Evolutionary conservation across 2,797 vertebrate species (phyloP).

Genomic region (Ctenopoma multispine): DNA sequence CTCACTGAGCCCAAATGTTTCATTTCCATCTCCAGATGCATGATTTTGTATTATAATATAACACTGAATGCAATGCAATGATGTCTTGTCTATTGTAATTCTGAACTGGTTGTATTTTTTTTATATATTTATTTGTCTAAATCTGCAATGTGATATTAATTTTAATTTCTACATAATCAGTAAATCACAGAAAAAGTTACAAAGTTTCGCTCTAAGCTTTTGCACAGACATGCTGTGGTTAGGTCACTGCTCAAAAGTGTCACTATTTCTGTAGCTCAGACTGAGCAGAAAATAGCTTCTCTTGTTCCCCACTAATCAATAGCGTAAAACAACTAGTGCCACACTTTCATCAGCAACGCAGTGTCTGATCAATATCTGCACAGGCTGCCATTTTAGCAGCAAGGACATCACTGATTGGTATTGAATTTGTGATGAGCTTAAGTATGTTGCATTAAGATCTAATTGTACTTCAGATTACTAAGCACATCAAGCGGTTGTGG

Average conservation of each 20-base stretch:
- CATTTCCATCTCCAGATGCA: too few species aligned
- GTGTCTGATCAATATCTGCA: conserved; percentile 80
- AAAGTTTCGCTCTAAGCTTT: neutral
- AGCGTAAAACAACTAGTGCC: conserved; percentile 76
- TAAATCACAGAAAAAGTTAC: neutral
- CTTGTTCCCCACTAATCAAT: conserved; percentile 71
- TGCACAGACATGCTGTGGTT: neutral
- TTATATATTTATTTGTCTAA: too few species aligned
- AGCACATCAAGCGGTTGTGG: conserved; percentile 44
- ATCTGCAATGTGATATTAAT: too few species aligned
- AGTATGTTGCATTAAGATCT: conserved; percentile 77
- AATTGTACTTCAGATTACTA: conserved; percentile 79
- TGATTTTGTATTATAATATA: too few species aligned
- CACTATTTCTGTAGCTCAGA: conserved; percentile 17
- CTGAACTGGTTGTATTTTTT: too few species aligned
- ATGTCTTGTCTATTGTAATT: too few species aligned
- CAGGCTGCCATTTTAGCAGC: conserved; percentile 71
- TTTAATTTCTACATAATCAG: too few species aligned
- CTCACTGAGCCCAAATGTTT: too few species aligned
- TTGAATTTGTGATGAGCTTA: conserved; percentile 85
- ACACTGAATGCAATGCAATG: too few species aligned
- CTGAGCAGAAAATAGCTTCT: conserved; percentile 57
- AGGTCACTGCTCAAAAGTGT: neutral
- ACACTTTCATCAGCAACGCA: conserved; percentile 68
- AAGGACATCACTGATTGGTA: conserved; percentile 85